Evolutionary conservation across 2,888 invertebrate species (phyloP).

Genomic region (Phyto melanocephala): DNA sequence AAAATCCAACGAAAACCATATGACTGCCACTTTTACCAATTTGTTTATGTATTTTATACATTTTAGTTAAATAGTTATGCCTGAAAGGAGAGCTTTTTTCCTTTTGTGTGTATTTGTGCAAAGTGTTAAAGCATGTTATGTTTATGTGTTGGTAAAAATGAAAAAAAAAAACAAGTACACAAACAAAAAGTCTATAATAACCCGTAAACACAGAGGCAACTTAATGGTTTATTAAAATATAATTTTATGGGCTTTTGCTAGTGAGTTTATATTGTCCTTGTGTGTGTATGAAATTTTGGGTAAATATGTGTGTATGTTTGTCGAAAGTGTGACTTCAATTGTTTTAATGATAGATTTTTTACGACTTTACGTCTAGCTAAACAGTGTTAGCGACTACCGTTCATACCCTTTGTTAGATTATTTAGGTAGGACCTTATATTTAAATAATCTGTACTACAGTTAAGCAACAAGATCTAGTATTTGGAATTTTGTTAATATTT

Average conservation of each 20-base stretch:
- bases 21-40: too few species aligned
- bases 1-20: too few species aligned
- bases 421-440: not conserved
- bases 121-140: conserved; percentile 4
- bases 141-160: conserved; percentile 22
- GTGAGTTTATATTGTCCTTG: not conserved
- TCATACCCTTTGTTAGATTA: not conserved
- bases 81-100: too few species aligned
- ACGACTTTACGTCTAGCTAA: conserved; percentile 10
- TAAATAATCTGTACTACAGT: not conserved
- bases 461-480: too few species aligned
- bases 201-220: conserved; percentile 46
- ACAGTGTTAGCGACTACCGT: not conserved
- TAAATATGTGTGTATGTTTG: not conserved
- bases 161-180: not conserved
- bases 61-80: too few species aligned
- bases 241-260: conserved; percentile 50
- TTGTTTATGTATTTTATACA: too few species aligned
- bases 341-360: not conserved
- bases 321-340: conserved; percentile 12
- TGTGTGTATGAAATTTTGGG: too few species aligned
- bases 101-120: not conserved
- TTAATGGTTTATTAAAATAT: conserved; percentile 58
- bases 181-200: conserved; percentile 26
- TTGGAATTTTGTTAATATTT: too few species aligned